Base-by-base conservation (phyloP, 2,797 vertebrate species). In the Sparus aurata region DNA sequence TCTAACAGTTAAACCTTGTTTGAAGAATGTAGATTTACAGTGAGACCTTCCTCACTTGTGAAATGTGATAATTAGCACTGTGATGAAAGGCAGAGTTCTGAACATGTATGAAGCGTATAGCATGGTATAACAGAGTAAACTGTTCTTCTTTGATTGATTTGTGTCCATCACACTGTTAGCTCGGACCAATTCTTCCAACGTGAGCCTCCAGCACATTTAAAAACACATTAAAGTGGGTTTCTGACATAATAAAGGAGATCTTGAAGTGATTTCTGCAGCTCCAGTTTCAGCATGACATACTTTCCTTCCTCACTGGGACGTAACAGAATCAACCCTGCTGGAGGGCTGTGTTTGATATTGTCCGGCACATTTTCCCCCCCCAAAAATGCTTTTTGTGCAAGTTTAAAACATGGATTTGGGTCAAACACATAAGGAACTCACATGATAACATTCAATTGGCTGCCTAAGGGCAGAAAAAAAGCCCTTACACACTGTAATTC, bases 361-460 rank as follows among this genome's bases (percentile, higher is more conserved):
- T 18, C 3, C 10, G 15, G 45, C n/a, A 58, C 38, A 50, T 49
- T 38, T 34, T 27, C 27, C 5, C 0, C 0, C 7, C 10, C 22
- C 69, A 73, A 38, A 54, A 3, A 34, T 12, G 15, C 34, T n/a
- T 49, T 77, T 77, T 23, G 27, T 62, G 52, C 46, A 45, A 34
- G 22, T 27, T 65, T 22, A 38, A 59, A 59, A 63, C 23, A 69
- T 43, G 53, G 49, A 58, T 75, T 58, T 79, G 52, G 71, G 60
- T 75, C 60, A 49, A 43, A 60, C 6, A 53, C 57, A 70, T 46
- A 57, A 45, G 13, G 30, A 46, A 22, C 4, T 27, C 34, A 67
- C 17, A 20, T 11, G 5, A 2, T 6, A 41, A 16, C 16, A 5
- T 5, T 34, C 13, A 4, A 54, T 54, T 17, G 58, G 23, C 49